Evolutionary conservation across 2,797 vertebrate species (phyloP), one percentile per base, ranked within the genome.

Genomic region (Acanthurus lineatus): DNA sequence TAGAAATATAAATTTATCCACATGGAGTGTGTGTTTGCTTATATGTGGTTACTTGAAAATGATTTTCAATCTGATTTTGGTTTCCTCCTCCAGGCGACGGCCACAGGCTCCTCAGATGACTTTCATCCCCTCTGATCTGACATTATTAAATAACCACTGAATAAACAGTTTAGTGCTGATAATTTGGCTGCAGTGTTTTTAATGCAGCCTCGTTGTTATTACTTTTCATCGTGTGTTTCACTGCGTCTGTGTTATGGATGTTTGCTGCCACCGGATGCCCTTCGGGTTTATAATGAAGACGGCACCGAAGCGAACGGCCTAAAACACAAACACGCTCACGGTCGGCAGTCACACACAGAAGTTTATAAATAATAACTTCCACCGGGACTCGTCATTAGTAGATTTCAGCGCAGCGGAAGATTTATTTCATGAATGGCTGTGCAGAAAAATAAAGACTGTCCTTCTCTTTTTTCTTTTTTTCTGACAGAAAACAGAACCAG

Each of bases 401-500:
- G 53, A 76, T 35, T 65, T 51, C 62, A 71, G 53, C 11, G 15
- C 42, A 58, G 38, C 1, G 9, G 17, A 47, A 74, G 28, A 66
- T 68, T 42, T 47, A 57, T 69, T 66, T 60, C 32, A 54, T 48
- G 49, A 63, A 17, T 49, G 9, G 2, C 14, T 66, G 15, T 10
- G 19, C 20, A 51, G 53, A 81, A 61, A 69, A 57, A 76, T 73
- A 42, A 73, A 20, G 3, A 58, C 9, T 42, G 0, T 3, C 0
- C 16, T 51, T 11, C 7, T 15, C 15, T 61, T 49, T 19, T 45
- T 45, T 32, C 3, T 19, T 61, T n/a, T 25, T 2, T 25, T 3
- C 3, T 25, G 3, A 10, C 86, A 93, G 93, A 88, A 82, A 70
- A 40, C 9, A 75, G 63, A 62, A 79, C 22, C 66, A 76, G 70